These are phyloP conservation scores for Hypena proboscidalis DNA, from an alignment of 2,888 invertebrate genomes.

Conservation along the genomic window DNA sequence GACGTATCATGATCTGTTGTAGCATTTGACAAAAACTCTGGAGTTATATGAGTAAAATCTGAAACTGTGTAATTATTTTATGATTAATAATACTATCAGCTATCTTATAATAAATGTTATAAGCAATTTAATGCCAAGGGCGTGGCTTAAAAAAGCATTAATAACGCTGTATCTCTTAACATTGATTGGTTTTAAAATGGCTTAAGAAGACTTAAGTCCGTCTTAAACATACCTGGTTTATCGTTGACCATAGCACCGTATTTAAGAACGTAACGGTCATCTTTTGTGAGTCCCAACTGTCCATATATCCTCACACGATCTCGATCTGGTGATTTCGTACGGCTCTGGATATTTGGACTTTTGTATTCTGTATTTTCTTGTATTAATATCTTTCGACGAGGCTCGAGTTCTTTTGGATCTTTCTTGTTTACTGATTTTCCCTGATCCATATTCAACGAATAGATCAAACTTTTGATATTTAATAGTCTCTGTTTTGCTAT, in stretches of 20 bases:
- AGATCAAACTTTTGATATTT: constrained; percentile 51
- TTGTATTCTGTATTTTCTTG: too few relatives aligned
- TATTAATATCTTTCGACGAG: background rate
- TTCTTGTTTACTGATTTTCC: constrained; percentile 47
- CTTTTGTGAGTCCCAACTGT: constrained; percentile 60
- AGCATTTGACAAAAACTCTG: constrained; percentile 21
- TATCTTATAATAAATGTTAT: too few relatives aligned
- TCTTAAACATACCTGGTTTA: constrained; percentile 57
- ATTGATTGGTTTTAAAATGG: too few relatives aligned
- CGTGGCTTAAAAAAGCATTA: too few relatives aligned
- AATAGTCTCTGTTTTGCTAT: constrained; percentile 42
- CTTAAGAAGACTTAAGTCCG: too few relatives aligned
- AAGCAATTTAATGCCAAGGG: too few relatives aligned
- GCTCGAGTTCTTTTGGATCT: constrained; percentile 32
- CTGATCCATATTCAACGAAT: constrained; percentile 63
- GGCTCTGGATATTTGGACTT: too few relatives aligned
- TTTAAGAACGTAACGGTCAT: constrained; percentile 65
- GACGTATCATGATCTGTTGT: background rate
- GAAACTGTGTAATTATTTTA: constrained; percentile 22
- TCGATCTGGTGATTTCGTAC: constrained; percentile 20
- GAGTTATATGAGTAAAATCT: constrained; percentile 29
- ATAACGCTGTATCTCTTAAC: too few relatives aligned
- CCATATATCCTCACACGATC: constrained; percentile 66
- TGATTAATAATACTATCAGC: too few relatives aligned
- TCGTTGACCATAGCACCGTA: constrained; percentile 69